phyloP scores from a whole-genome alignment of 2,113 vertebrate species.

The Rhabdomys dilectus region DNA sequence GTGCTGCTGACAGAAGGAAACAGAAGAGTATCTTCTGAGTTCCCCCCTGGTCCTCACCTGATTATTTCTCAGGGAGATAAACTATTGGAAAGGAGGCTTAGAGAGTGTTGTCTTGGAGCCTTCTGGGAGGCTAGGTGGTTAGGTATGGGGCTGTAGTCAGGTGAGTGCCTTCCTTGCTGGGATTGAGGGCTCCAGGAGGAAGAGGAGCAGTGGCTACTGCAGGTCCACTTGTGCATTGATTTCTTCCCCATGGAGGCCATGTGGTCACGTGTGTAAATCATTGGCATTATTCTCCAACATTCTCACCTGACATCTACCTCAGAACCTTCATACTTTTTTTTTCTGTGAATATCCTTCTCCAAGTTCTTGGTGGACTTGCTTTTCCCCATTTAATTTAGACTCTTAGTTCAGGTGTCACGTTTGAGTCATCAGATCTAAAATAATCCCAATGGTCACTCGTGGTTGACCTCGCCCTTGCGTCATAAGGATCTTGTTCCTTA shows the following conservation, averaged over 20 bases:
- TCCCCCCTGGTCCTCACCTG: background rate
- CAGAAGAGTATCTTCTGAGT: background rate
- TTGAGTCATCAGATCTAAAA: background rate
- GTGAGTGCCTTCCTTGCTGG: background rate
- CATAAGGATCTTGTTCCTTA: background rate
- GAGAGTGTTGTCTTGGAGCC: background rate
- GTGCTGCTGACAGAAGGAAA: background rate
- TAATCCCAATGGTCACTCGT: background rate
- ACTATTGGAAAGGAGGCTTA: background rate
- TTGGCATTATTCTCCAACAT: fast-evolving
- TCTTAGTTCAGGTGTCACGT: background rate
- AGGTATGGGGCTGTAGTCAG: background rate
- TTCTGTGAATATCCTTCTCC: background rate
- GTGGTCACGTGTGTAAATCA: background rate
- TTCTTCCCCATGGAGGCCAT: background rate
- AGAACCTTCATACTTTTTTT: background rate
- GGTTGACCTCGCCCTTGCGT: background rate
- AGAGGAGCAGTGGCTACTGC: background rate
- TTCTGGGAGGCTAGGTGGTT: background rate
- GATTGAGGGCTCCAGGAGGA: no score
- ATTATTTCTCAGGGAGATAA: background rate
- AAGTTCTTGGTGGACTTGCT: background rate
- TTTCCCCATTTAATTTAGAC: background rate
- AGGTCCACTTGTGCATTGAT: background rate
- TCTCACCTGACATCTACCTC: background rate